These are phyloP conservation scores for Aphaenogaster floridana DNA, from an alignment of 1,140 invertebrate genomes.

Conservation along the genomic window DNA sequence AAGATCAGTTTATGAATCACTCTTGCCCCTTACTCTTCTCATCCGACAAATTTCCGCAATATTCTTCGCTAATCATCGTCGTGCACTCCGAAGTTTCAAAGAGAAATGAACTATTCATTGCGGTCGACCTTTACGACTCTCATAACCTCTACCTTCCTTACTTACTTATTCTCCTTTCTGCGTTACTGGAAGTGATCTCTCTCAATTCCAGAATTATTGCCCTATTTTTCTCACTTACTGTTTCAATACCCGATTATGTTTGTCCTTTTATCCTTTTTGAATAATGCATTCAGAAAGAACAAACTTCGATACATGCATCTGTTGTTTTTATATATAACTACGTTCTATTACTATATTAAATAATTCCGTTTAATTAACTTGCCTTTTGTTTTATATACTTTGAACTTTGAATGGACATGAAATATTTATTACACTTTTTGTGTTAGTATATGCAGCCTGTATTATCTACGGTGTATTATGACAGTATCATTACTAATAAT, in stretches of 20 bases:
- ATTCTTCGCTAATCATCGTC: slow-evolving; percentile 68
- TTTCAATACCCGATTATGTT: slow-evolving; percentile 38
- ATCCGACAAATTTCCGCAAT: slow-evolving; percentile 67
- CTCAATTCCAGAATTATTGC: slow-evolving; percentile 44
- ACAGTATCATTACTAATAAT: neutral
- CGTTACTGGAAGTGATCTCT: slow-evolving; percentile 31
- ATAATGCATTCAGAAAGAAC: neutral
- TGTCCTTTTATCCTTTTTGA: neutral
- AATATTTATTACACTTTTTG: slow-evolving; percentile 80
- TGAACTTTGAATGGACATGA: slow-evolving; percentile 64
- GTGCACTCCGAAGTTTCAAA: slow-evolving; percentile 69
- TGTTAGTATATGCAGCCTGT: neutral
- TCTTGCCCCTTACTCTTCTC: slow-evolving; percentile 54
- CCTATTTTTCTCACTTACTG: neutral
- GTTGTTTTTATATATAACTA: slow-evolving; percentile 65
- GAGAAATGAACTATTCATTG: slow-evolving; percentile 77
- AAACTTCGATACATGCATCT: slow-evolving; percentile 22
- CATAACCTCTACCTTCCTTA: slow-evolving; percentile 26
- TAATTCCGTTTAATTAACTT: slow-evolving; percentile 80
- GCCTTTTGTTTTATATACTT: slow-evolving; percentile 66
- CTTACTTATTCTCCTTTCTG: slow-evolving; percentile 27
- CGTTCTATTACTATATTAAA: slow-evolving; percentile 77
- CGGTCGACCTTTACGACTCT: slow-evolving; percentile 64
- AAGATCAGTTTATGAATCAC: slow-evolving; percentile 69
- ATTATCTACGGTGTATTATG: neutral